Percentiles rank a stretch among this genome's conserved stretches.
Conservation (phyloP, 2,888 invertebrate species). For the Latrodectus elegans region DNA sequence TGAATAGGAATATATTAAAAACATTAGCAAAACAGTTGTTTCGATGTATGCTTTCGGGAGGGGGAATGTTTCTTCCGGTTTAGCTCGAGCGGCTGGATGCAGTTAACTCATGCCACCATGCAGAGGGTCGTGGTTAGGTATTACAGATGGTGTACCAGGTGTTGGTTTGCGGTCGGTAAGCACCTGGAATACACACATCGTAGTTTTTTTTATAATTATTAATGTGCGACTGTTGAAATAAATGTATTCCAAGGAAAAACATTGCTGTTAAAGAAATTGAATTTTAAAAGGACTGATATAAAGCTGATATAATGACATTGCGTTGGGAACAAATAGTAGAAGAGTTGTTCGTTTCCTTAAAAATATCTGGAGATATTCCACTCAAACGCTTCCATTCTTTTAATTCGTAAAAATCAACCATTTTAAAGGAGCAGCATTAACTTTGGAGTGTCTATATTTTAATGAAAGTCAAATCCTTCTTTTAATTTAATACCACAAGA, state of each 20-base stretch:
- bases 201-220: conserved; percentile 20
- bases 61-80: conserved; percentile 17
- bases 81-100: not conserved
- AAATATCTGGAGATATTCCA: too few species aligned
- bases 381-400: too few species aligned
- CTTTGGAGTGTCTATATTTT: too few species aligned
- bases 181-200: conserved; percentile 44
- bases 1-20: not conserved
- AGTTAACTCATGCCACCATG: conserved; percentile 1
- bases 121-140: conserved; percentile 6
- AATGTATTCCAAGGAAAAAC: not conserved
- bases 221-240: not conserved
- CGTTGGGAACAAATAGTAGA: too few species aligned
- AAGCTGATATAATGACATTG: too few species aligned
- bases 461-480: too few species aligned
- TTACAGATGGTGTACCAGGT: conserved; percentile 63
- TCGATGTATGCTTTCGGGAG: not conserved
- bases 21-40: not conserved
- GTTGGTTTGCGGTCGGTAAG: conserved; percentile 18
- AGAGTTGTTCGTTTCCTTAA: too few species aligned
- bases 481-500: too few species aligned
- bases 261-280: not conserved
- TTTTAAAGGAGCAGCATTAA: too few species aligned
- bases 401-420: too few species aligned
- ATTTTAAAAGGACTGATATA: not conserved